Evolutionary conservation across 2,888 invertebrate genomes (phyloP), one percentile per base, ranked within the genome.

Genomic region (Coremacera marginata): DNA sequence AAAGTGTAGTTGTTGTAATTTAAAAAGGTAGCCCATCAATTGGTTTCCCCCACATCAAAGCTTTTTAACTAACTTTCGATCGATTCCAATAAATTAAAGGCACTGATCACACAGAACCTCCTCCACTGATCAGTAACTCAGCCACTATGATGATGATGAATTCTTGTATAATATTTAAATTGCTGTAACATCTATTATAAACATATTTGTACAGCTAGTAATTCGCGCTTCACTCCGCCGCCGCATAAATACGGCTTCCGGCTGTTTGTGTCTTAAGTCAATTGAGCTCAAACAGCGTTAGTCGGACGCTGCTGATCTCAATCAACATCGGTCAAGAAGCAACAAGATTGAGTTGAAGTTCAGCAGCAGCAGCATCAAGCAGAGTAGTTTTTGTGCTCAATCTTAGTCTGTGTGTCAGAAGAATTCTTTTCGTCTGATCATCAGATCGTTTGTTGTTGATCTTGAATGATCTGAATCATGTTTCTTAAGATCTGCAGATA

Each of bases 261-360:
- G 57, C 57, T 57, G 14, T 11, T 25, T 57, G 7, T 57, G 57
- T 57, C 22, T 57, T 22, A 9, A 57, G 22, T 57, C 57, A 57
- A 57, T 57, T 57, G 57, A 57, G 57, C 57, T 57, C 25, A 25
- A 57, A 25, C 57, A 22, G 19, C 57, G 57, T 57, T 57, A 57
- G 22, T 57, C 25, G 22, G 25, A 57, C 25, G 57, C 14, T 57
- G 68, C 22, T 68, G 49, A 68, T 68, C 68, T 68, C 68, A 49
- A 37, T 19, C 19, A 68, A 44, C 14, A 34, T n/a, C 31, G 34
- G n/a, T n/a, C 22, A 16, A 63, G 14, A 34, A n/a, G 44, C 44
- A 44, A 44, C 14, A 25, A 57, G 22, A 57, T 57, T 25, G 25
- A 57, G 57, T 57, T 57, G 57, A 57, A 57, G 57, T 25, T 57